A percentile compares a stretch with the other conserved stretches of the same genome.
These are phyloP conservation scores for Xylota segnis DNA, from an alignment of 2,888 invertebrate genomes.

Conservation along the genomic window DNA sequence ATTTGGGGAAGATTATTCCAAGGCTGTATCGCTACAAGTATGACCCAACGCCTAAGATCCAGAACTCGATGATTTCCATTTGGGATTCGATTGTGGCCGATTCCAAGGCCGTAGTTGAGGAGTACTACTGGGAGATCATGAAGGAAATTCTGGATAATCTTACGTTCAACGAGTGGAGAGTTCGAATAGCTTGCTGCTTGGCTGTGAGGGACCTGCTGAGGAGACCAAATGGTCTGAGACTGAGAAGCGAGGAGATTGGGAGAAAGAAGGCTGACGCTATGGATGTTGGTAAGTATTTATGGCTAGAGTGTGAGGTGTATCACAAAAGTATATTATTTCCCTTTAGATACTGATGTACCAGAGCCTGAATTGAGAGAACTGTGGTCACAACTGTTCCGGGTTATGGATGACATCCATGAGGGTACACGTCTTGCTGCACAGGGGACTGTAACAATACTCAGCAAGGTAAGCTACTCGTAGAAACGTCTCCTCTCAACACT, in stretches of 20 bases:
- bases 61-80: slow-evolving; percentile 96
- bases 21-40: slow-evolving; percentile 93
- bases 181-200: slow-evolving; percentile 95
- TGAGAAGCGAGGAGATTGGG: slow-evolving; percentile 81
- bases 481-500: slow-evolving; percentile 1
- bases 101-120: slow-evolving; percentile 91
- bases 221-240: slow-evolving; percentile 84
- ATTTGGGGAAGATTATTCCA: slow-evolving; percentile 94
- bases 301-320: no score
- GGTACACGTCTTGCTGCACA: slow-evolving; percentile 91
- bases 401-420: slow-evolving; percentile 98
- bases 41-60: slow-evolving; percentile 96
- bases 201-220: slow-evolving; percentile 94
- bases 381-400: slow-evolving; percentile 94
- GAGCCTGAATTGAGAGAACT: slow-evolving; percentile 83
- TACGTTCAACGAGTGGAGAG: slow-evolving; percentile 94
- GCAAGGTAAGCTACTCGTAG: slow-evolving; percentile 87
- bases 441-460: slow-evolving; percentile 89
- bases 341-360: slow-evolving; percentile 81
- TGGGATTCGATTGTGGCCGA: slow-evolving; percentile 96
- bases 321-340: not conserved
- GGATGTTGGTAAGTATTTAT: slow-evolving; percentile 78
- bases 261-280: slow-evolving; percentile 70
- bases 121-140: slow-evolving; percentile 85
- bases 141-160: slow-evolving; percentile 92